These are phyloP conservation scores for Melanostoma scalare DNA, from an alignment of 2,888 invertebrate genomes.

Conservation along the genomic window DNA sequence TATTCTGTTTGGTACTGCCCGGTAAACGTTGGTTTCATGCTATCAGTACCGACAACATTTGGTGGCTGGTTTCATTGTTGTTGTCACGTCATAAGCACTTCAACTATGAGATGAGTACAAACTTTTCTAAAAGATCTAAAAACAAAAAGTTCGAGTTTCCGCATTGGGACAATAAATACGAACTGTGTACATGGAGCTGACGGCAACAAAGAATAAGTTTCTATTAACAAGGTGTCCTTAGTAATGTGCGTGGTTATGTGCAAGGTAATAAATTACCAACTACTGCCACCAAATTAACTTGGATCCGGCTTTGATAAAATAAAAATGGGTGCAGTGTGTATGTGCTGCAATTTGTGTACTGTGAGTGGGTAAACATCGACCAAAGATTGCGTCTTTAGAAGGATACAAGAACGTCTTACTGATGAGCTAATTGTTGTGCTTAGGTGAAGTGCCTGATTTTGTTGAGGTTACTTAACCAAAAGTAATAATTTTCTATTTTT, in stretches of 20 bases:
- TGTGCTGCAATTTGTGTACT: no score
- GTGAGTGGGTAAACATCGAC: no score
- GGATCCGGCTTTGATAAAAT: conserved; percentile 14
- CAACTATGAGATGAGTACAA: conserved; percentile 57
- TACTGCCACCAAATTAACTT: conserved; percentile 3
- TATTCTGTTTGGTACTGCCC: conserved; percentile 65
- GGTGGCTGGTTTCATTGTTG: conserved; percentile 64
- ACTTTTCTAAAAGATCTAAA: conserved; percentile 55
- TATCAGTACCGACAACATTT: conserved; percentile 61
- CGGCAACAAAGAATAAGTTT: conserved; percentile 38
- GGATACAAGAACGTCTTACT: no score
- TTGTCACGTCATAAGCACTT: conserved; percentile 70
- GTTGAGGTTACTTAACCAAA: no score
- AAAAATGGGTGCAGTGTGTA: not conserved
- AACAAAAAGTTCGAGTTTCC: conserved; percentile 49
- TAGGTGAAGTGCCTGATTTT: no score
- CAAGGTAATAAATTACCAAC: conserved; percentile 41
- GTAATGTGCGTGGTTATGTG: not conserved
- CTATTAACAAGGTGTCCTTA: conserved; percentile 25
- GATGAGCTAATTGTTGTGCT: no score
- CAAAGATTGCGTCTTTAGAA: no score
- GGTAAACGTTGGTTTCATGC: conserved; percentile 66
- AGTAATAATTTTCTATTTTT: no score
- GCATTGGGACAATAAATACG: conserved; percentile 42
- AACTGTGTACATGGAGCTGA: conserved; percentile 29